Evolutionary conservation across 2,113 vertebrate genomes (phyloP), one percentile per base, ranked within the genome.

Genomic region (Nematolebias whitei): DNA sequence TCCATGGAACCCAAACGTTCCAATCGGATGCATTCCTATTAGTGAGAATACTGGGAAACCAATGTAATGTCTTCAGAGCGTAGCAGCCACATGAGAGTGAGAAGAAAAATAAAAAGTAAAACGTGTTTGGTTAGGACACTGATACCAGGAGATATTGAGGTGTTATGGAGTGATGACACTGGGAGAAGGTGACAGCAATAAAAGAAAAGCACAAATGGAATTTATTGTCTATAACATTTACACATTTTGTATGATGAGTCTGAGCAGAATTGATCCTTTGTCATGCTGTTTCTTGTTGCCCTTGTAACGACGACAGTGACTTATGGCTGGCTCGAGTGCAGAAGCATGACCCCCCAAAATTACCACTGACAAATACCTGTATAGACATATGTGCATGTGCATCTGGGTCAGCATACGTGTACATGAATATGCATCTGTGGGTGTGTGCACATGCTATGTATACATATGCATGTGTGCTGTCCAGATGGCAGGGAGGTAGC

Each of bases 401-500:
- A 57, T 49, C 54, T 43, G 71, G 52, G 54, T 68, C 67, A 78
- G 62, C 51, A 63, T 54, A 68, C 49, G 59, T 81, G 76, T 69
- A 50, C 71, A 87, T 87, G 68, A 81, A 88, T 83, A 80, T 85
- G 72, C 52, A 81, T 84, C 73, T 16, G 49, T 72, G 65, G 68
- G 68, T 68, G 74, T 76, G 78, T 61, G 79, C 67, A 76, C 32
- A 26, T 77, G 14, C 26, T 32, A 87, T 73, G 76, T 85, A 87
- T 89, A 82, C 84, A 86, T 85, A 87, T 87, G 85, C 82, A 87
- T 87, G 77, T 1, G 26, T 83, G 83, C 79, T 71, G 74, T 86
- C 91, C 92, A 93, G 91, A 93, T 93, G 92, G 92, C 60, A 74
- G 69, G 82, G 85, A 65, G 64, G 73, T 53, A 57, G 65, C 67